Percentiles rank a stretch among this genome's conserved stretches.
Evolutionary conservation across 1,140 invertebrate species (phyloP).

Genomic region (honey bee (Apis mellifera)): DNA sequence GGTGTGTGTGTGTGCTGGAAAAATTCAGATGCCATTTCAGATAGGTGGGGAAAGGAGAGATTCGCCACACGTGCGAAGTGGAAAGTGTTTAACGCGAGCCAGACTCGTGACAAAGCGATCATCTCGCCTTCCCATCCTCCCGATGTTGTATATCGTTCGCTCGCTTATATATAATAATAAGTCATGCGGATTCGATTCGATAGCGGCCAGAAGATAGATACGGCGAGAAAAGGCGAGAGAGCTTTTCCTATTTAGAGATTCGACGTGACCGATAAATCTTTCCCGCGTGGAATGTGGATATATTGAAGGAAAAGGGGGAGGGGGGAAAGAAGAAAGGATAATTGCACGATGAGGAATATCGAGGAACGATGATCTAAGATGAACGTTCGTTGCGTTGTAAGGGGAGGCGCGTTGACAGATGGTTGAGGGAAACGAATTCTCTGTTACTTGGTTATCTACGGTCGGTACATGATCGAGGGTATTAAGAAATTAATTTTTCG

Average conservation of each 20-base stretch:
- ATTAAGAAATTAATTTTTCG: conserved; percentile 13
- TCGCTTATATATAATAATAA: conserved; percentile 34
- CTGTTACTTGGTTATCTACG: conserved; percentile 58
- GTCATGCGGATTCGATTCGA: conserved; percentile 29
- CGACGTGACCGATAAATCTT: conserved; percentile 34
- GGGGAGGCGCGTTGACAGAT: conserved; percentile 61
- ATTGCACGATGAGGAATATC: conserved; percentile 17
- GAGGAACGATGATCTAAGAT: conserved; percentile 2
- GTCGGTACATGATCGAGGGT: conserved; percentile 18
- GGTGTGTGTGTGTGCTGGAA: conserved; percentile 31
- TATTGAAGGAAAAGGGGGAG: too few relatives aligned
- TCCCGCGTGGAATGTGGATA: neutral
- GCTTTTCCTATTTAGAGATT: conserved; percentile 33
- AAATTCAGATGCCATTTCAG: conserved; percentile 66
- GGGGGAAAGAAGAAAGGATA: neutral
- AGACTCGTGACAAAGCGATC: conserved; percentile 4
- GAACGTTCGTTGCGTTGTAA: conserved; percentile 8
- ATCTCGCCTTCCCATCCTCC: neutral
- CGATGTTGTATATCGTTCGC: conserved; percentile 27
- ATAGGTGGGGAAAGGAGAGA: conserved; percentile 50
- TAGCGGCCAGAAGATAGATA: neutral
- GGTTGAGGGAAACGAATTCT: conserved; percentile 58
- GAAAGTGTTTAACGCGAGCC: neutral
- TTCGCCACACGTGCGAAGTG: conserved; percentile 28
- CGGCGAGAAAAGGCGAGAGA: conserved; percentile 27